Percentiles rank a stretch among this genome's conserved stretches.
phyloP scores from a whole-genome alignment of 2,113 vertebrate species.

The Fregata magnificens region DNA sequence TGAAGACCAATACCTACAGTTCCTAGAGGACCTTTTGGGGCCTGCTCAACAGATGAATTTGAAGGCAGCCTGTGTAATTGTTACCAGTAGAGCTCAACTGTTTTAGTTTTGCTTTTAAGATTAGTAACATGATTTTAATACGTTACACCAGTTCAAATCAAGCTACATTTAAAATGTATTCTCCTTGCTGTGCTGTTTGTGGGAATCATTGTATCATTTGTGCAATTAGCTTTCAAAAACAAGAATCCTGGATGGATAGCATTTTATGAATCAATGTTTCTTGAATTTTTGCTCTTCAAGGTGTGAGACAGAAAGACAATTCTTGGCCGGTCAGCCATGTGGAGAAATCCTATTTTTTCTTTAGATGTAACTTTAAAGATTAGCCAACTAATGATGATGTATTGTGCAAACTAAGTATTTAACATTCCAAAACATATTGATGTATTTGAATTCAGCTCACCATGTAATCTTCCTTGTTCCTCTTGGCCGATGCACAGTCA shows the following conservation, averaged over 20 bases:
- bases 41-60: background rate
- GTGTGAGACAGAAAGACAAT: background rate
- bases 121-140: background rate
- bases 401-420: constrained; percentile 41
- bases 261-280: background rate
- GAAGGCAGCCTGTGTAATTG: background rate
- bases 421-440: constrained; percentile 52
- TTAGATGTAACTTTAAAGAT: constrained; percentile 16
- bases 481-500: constrained; percentile 31
- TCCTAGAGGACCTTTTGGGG: background rate
- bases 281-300: background rate
- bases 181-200: background rate
- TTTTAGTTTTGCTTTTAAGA: background rate
- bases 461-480: constrained; percentile 46
- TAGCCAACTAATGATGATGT: background rate
- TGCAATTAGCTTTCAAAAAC: background rate
- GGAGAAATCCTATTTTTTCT: background rate
- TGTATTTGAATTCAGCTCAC: background rate
- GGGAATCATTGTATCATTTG: background rate
- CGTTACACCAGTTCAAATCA: background rate
- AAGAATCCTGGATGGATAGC: background rate
- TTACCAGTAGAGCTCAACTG: background rate
- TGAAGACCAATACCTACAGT: background rate
- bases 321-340: background rate
- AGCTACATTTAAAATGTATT: background rate